A percentile compares a stretch with the other conserved stretches of the same genome.
Conservation (phyloP, 2,888 invertebrate genomes). For the Troides oblongomaculatus region DNA sequence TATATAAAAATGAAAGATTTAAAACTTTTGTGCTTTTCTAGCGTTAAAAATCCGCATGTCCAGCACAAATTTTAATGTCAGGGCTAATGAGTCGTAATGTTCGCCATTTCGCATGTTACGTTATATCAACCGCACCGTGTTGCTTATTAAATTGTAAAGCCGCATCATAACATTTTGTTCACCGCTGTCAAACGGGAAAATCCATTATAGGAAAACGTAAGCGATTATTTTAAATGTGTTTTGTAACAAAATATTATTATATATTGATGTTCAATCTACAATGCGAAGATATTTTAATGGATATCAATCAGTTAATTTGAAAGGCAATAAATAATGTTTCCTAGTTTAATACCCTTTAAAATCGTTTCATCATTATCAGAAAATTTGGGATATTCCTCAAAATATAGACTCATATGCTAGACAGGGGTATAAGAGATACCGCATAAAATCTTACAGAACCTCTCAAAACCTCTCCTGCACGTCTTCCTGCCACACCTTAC, state of each 20-base stretch:
- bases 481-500: too few relatives aligned
- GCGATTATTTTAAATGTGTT: neutral
- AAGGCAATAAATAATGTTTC: too few relatives aligned
- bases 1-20: neutral
- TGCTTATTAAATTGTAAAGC: constrained; percentile 22
- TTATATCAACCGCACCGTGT: constrained; percentile 3
- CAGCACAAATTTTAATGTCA: constrained; percentile 16
- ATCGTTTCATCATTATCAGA: too few relatives aligned
- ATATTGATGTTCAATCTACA: neutral
- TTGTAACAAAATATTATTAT: neutral
- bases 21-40: neutral
- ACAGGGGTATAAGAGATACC: too few relatives aligned
- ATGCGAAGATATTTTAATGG: neutral
- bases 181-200: constrained; percentile 17
- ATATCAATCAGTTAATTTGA: too few relatives aligned
- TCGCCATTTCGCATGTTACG: constrained; percentile 14
- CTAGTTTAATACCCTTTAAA: too few relatives aligned
- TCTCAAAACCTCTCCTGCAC: too few relatives aligned
- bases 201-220: constrained; percentile 10
- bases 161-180: constrained; percentile 11
- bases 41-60: neutral
- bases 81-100: constrained; percentile 14
- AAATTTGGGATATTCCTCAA: too few relatives aligned
- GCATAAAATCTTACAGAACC: too few relatives aligned
- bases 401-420: too few relatives aligned